Evolutionary conservation across 2,113 vertebrate species (phyloP), one percentile per base, ranked within the genome.

Genomic region (Platichthys flesus): DNA sequence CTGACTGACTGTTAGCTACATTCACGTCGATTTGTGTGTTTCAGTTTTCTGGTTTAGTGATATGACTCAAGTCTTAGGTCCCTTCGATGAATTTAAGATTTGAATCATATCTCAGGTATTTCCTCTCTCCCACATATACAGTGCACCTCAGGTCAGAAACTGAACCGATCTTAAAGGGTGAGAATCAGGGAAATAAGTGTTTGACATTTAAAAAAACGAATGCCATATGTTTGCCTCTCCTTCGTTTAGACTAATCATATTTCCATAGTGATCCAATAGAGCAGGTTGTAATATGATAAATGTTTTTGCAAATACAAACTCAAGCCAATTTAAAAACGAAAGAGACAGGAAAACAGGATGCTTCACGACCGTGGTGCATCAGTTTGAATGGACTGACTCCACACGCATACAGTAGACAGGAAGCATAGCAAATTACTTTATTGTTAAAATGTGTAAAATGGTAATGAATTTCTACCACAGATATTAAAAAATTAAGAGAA

Each of bases 61-160:
- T 49, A 73, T 87, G 90, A 90, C 83, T 90, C 78, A 87, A 23
- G 54, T 67, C 40, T 73, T 24, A 26, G 28, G 49, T 76, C 2
- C 55, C 81, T 90, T 91, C 86, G 85, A 90, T 86, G 68, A 5
- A 47, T 81, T 79, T 65, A 65, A 70, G 74, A 77, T 85, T 68
- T 90, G 88, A 87, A 86, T 89, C 84, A 84, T 69, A 63, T 37
- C 74, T 63, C 28, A 28, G 61, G 76, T 89, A 82, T 89, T 82
- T 86, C 52, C 54, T 9, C 56, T n/a, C 16, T 63, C 31, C 78
- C 58, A 85, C 83, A 71, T 58, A 3, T 69, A 76, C 42, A 55
- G 51, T 70, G 37, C 61, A 51, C 16, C 57, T 62, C 62, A 15
- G 31, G 28, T 28, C 55, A 54, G 16, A 68, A 7, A 35, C 49